These are phyloP conservation scores for Drepana arcuata DNA, from an alignment of 1,140 invertebrate species.

Conservation along the genomic window DNA sequence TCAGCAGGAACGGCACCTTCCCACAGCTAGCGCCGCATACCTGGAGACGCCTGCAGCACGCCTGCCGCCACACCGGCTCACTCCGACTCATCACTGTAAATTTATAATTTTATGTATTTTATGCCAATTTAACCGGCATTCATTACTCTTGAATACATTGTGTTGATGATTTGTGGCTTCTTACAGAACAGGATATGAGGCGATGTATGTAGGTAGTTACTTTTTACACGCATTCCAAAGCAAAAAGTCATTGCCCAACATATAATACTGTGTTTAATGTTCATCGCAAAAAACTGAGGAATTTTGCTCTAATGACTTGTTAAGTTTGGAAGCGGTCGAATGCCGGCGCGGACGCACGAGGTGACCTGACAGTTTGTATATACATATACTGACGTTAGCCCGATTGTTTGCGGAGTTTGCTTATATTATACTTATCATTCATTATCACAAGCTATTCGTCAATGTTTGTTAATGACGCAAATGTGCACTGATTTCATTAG, in stretches of 20 bases:
- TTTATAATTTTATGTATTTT: slow-evolving; percentile 6
- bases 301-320: slow-evolving; percentile 58
- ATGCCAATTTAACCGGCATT: slow-evolving; percentile 2
- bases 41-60: slow-evolving; percentile 51
- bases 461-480: too few species aligned
- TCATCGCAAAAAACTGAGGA: slow-evolving; percentile 47
- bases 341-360: too few species aligned
- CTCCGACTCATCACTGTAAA: slow-evolving; percentile 56
- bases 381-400: too few species aligned
- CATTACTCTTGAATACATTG: slow-evolving; percentile 9
- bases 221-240: slow-evolving; percentile 62
- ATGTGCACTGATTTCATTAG: too few species aligned
- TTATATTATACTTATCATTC: too few species aligned
- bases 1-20: slow-evolving; percentile 66
- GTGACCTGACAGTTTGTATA: slow-evolving; percentile 10
- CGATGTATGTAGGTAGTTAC: slow-evolving; percentile 29
- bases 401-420: too few species aligned
- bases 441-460: too few species aligned
- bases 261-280: slow-evolving; percentile 50
- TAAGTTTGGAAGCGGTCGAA: slow-evolving; percentile 56
- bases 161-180: slow-evolving; percentile 27
- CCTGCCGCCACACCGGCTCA: slow-evolving; percentile 46
- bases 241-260: slow-evolving; percentile 47
- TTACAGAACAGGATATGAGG: slow-evolving; percentile 45
- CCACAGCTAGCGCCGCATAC: slow-evolving; percentile 62